Evolutionary conservation across 1,140 invertebrate genomes (phyloP).

Genomic region (Cyclargus thomasi): DNA sequence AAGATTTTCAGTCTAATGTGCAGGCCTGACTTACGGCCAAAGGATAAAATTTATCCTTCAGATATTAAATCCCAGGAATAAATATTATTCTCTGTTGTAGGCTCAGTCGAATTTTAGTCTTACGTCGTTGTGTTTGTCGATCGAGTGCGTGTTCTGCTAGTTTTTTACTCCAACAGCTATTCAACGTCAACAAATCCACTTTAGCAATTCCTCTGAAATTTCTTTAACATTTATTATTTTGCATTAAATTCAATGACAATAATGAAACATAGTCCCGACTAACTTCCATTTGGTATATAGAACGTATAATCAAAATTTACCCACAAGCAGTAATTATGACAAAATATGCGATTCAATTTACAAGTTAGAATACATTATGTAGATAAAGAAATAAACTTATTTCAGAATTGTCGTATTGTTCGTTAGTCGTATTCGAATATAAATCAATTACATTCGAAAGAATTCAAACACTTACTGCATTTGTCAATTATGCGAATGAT

Average conservation of each 20-base stretch:
- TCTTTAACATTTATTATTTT: no score
- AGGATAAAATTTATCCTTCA: not conserved
- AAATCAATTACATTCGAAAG: not conserved
- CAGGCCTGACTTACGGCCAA: not conserved
- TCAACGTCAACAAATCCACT: no score
- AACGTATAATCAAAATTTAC: no score
- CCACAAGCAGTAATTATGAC: no score
- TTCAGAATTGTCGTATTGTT: not conserved
- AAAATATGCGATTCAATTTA: no score
- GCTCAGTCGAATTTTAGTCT: not conserved
- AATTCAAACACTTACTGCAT: not conserved
- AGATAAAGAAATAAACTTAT: not conserved
- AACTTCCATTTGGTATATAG: no score
- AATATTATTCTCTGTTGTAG: not conserved
- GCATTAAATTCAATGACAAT: no score
- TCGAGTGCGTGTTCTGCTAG: not conserved
- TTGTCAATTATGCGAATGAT: not conserved
- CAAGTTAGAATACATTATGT: not conserved
- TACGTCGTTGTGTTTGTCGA: not conserved
- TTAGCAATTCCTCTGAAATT: no score
- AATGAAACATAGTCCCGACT: no score
- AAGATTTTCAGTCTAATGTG: not conserved
- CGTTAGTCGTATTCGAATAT: constrained; percentile 1
- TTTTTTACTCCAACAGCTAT: no score
- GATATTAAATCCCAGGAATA: not conserved